Evolutionary conservation across 2,113 vertebrate genomes (phyloP).

Genomic region (Pao palembangensis): DNA sequence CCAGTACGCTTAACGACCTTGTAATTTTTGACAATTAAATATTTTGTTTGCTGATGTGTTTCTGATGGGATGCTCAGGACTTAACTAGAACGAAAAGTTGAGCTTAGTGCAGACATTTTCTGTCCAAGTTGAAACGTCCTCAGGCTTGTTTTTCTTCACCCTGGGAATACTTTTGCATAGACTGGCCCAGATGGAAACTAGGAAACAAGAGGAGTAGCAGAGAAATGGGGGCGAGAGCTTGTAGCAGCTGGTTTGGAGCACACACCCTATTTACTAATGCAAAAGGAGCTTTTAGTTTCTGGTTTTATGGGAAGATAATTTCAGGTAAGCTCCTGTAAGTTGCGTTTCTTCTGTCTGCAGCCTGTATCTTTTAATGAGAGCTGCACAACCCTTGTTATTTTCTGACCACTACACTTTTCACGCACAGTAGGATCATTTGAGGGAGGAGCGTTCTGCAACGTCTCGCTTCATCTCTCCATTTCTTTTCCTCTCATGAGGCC

Average conservation of each 20-base stretch:
- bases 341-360: constrained; percentile 1
- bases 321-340: constrained; percentile 14
- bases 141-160: constrained; percentile 23
- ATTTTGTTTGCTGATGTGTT: no score
- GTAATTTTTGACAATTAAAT: no score
- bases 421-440: background rate
- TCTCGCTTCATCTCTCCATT: background rate
- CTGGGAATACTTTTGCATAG: constrained; percentile 58
- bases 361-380: background rate
- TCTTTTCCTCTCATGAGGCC: background rate
- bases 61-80: no score
- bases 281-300: constrained; percentile 9
- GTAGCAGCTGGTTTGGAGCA: constrained; percentile 48
- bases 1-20: no score
- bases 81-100: constrained; percentile 3
- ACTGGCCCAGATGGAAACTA: constrained; percentile 57
- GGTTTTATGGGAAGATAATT: constrained; percentile 27
- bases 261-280: constrained; percentile 23
- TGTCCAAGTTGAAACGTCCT: constrained; percentile 18
- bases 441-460: constrained; percentile 1
- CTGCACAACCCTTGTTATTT: background rate
- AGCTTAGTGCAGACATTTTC: constrained; percentile 10
- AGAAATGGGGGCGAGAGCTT: constrained; percentile 31
- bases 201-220: constrained; percentile 48
- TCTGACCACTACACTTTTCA: background rate